Conservation (phyloP, 2,888 invertebrate species). For the Pristionchus exspectatus region DNA sequence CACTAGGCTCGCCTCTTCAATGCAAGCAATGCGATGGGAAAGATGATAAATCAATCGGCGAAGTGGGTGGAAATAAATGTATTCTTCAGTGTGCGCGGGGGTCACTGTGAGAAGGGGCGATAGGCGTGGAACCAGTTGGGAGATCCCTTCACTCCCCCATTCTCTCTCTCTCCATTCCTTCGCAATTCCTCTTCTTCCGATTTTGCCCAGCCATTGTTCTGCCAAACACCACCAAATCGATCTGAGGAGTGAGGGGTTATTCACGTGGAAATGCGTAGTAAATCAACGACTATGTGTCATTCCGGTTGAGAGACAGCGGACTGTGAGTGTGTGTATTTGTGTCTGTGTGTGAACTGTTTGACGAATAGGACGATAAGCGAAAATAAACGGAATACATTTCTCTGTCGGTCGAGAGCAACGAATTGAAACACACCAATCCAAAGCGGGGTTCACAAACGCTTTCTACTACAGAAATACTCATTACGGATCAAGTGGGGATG, state of each 20-base stretch:
- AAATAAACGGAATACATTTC: neutral
- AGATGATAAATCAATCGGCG: conserved; percentile 32
- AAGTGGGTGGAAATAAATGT: neutral
- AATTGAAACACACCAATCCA: neutral
- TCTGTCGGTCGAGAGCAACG: neutral
- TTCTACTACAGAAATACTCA: conserved; percentile 23
- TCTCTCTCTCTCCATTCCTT: neutral
- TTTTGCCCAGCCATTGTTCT: neutral
- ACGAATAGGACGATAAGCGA: neutral
- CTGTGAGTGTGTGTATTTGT: neutral
- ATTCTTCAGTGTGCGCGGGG: neutral
- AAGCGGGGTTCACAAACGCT: neutral
- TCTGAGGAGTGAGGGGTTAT: neutral
- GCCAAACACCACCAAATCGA: neutral
- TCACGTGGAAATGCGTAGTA: neutral
- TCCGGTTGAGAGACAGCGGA: neutral
- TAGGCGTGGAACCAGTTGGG: conserved; percentile 32
- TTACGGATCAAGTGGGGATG: neutral
- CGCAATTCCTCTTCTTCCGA: conserved; percentile 16
- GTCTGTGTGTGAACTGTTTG: conserved; percentile 1
- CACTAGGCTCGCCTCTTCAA: neutral
- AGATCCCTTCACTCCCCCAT: conserved; percentile 22
- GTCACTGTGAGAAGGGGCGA: neutral
- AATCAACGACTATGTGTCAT: neutral
- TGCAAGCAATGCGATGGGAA: neutral